Evolutionary conservation across 2,888 invertebrate species (phyloP).

Genomic region (Cybosia mesomella): DNA sequence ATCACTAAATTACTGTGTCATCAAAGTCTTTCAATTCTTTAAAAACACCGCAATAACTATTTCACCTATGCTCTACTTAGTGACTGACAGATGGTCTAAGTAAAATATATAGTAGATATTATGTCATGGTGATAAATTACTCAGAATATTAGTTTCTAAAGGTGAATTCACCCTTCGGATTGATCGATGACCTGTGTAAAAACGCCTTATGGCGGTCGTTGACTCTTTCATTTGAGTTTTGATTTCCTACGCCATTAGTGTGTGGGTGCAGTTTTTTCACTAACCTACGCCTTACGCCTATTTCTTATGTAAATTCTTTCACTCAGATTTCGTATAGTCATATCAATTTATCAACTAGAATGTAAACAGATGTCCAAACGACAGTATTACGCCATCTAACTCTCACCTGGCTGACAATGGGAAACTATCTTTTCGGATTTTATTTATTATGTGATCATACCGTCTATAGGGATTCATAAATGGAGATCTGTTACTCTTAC

Average conservation of each 20-base stretch:
- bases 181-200: conserved; percentile 53
- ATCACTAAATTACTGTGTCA: neutral
- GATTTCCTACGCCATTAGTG: conserved; percentile 51
- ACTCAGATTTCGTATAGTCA: conserved; percentile 19
- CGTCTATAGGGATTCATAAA: neutral
- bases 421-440: conserved; percentile 14
- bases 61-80: neutral
- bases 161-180: conserved; percentile 36
- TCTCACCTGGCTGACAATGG: conserved; percentile 17
- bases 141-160: conserved; percentile 2
- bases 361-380: neutral
- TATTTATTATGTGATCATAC: conserved; percentile 1
- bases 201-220: conserved; percentile 57
- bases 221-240: conserved; percentile 53
- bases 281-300: conserved; percentile 53
- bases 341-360: conserved; percentile 20
- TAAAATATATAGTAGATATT: neutral
- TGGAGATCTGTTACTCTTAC: conserved; percentile 3
- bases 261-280: conserved; percentile 52
- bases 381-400: conserved; percentile 12
- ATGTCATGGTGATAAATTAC: conserved; percentile 4
- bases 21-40: neutral
- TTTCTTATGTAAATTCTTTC: conserved; percentile 42
- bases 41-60: neutral
- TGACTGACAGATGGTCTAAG: neutral